Conservation (phyloP, 2,113 vertebrate species). For the Sylvietta virens region DNA sequence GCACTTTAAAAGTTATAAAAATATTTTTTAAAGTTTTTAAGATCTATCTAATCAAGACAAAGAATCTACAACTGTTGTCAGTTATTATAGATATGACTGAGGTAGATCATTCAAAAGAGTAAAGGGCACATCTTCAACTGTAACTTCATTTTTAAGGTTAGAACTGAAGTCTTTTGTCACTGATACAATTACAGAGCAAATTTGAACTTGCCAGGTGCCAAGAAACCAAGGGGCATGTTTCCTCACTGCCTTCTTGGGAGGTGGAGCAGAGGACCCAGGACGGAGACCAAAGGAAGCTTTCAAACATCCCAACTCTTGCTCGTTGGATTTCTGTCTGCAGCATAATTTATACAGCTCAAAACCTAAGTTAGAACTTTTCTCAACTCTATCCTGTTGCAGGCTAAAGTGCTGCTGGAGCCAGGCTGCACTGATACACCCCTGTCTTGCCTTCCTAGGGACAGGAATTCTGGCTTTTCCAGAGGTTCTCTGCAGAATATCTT, state of each 20-base stretch:
- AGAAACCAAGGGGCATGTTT: rapidly evolving
- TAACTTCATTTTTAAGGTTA: not conserved
- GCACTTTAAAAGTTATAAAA: not conserved
- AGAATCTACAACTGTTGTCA: not conserved
- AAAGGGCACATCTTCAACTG: not conserved
- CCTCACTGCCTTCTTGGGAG: not conserved
- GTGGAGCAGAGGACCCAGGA: not conserved
- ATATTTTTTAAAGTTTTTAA: no score
- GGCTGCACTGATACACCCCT: not conserved
- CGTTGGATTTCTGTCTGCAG: not conserved
- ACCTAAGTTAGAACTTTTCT: not conserved
- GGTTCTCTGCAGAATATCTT: not conserved
- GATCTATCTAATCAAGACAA: not conserved
- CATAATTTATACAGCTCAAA: not conserved
- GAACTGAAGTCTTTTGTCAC: not conserved
- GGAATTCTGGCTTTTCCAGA: not conserved
- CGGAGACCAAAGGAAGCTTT: not conserved
- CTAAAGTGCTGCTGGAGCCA: not conserved
- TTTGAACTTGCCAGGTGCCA: not conserved
- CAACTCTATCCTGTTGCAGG: not conserved
- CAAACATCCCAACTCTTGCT: not conserved
- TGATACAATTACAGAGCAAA: not conserved
- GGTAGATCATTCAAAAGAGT: not conserved
- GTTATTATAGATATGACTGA: not conserved
- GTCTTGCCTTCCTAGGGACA: not conserved